These are phyloP conservation scores for Strix uralensis DNA, from an alignment of 2,113 vertebrate species.

Conservation along the genomic window DNA sequence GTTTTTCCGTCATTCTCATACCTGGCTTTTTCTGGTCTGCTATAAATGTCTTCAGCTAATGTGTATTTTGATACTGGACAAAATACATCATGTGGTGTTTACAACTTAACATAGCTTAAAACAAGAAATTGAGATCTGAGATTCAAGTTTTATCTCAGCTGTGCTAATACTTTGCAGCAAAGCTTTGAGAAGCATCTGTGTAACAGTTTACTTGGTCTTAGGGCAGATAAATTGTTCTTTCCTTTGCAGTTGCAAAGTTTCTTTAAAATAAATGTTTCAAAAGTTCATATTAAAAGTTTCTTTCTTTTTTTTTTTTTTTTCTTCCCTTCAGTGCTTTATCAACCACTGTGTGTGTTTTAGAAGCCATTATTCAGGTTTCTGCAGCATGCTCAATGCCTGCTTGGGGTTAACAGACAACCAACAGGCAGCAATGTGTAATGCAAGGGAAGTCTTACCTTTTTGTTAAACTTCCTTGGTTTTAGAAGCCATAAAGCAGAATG, in stretches of 20 bases:
- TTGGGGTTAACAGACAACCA: not conserved
- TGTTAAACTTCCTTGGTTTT: not conserved
- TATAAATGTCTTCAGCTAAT: not conserved
- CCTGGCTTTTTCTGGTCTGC: not conserved
- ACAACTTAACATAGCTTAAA: not conserved
- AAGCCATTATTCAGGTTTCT: not conserved
- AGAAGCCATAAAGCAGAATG: not conserved
- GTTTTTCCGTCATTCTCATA: not conserved
- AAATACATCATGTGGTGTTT: not conserved
- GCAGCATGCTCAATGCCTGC: accelerated
- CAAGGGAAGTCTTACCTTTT: not conserved
- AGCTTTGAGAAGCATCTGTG: not conserved
- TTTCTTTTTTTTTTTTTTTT: too few species aligned
- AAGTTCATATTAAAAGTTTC: not conserved
- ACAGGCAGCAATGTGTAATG: not conserved
- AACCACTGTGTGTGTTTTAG: not conserved
- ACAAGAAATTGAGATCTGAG: not conserved
- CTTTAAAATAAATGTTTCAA: not conserved
- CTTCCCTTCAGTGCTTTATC: not conserved
- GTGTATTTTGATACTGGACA: not conserved
- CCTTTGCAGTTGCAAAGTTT: not conserved
- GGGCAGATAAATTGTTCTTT: not conserved
- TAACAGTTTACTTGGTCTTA: not conserved
- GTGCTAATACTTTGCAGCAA: not conserved
- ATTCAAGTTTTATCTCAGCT: not conserved